Evolutionary conservation across 2,113 vertebrate species (phyloP), one percentile per base, ranked within the genome.

Genomic region (Micromys minutus): DNA sequence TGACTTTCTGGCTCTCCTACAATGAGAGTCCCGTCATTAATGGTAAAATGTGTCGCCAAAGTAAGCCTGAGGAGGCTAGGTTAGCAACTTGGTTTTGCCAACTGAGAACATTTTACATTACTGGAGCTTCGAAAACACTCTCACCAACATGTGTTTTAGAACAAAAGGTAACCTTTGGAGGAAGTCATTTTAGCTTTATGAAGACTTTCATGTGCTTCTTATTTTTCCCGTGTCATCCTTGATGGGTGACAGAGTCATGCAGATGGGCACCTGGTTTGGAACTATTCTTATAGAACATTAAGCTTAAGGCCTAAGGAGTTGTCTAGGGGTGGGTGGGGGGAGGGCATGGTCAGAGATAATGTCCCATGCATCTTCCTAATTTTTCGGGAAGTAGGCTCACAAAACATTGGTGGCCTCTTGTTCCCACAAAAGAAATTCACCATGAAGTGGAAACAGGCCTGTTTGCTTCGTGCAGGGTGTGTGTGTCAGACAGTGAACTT

Each of bases 1-100:
- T 45, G 94, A 75, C 63, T 95, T 63, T 16, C 31, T 94, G 75
- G 52, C 34, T 55, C 77, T 80, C 91, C 50, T 57, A 91, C 52
- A 94, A 77, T 92, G 77, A 95, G 85, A 92, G 69, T 65, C 55
- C 39, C 83, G 87, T 94, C 12, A 19, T 69, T 93, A 71, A 61
- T 69, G 52, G 72, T 59, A 88, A 95, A 92, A 88, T 50, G 47
- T 72, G 52, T 95, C 55, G 10, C 85, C 77, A 81, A 50, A 94
- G 50, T 77, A 74, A 95, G 94, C 86, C 67, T 42, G 0, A 50
- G 80, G 36, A 83, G 72, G 81, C n/a, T 55, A 59, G 0, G 34
- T 50, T 92, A 90, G n/a, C 45, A 61, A 89, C 52, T 97, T 89
- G 29, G 71, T 96, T 93, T 93, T 91, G 69, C 55, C 84, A 93